Base-by-base conservation (phyloP, 2,888 invertebrate species). In the Cosmopolites sordidus region DNA sequence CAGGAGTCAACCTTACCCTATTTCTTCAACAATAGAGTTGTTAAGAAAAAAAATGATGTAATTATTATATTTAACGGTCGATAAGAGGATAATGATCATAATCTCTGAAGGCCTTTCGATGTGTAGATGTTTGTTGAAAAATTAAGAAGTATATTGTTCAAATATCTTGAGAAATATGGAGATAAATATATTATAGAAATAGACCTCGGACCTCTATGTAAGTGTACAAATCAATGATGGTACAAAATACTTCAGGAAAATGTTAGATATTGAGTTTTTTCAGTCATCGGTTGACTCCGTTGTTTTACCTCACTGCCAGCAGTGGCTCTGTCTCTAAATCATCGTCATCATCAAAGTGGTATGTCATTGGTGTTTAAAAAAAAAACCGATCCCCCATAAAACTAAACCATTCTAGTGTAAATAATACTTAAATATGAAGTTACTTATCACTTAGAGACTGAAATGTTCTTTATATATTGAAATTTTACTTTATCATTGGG, bases 181-280 rank as follows among this genome's bases (percentile, higher is more conserved):
- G 58, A 60, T 56, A 54, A 50, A 47, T 48, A 55, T 47, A 51
- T 43, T 51, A 44, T 54, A 55, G 51, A 48, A 48, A 22, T 46
- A 49, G 51, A 45, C 22, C 22, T 15, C 41, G 42, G 51, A 55
- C 48, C 47, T 55, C 48, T 51, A 44, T 50, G 54, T 54, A 56
- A 65, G 66, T 66, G 70, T 69, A 71, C 69, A 71, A 71, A 70
- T 67, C 60, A 60, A 63, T 64, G 63, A 71, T 69, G 72, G 73
- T 73, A 73, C 73, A 73, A 73, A 73, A 50, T 63, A 66, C 69
- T 73, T 72, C 72, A 69, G 69, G 69, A 70, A 67, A 58, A 63
- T 63, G 59, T 65, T 62, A 58, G 15, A 59, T 60, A 17, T 56
- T 43, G 38, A 27, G 33, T 18, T 15, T 62, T 65, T 58, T 63